Base-by-base conservation (phyloP, 1,140 invertebrate species). In the Cecropterus lyciades region DNA sequence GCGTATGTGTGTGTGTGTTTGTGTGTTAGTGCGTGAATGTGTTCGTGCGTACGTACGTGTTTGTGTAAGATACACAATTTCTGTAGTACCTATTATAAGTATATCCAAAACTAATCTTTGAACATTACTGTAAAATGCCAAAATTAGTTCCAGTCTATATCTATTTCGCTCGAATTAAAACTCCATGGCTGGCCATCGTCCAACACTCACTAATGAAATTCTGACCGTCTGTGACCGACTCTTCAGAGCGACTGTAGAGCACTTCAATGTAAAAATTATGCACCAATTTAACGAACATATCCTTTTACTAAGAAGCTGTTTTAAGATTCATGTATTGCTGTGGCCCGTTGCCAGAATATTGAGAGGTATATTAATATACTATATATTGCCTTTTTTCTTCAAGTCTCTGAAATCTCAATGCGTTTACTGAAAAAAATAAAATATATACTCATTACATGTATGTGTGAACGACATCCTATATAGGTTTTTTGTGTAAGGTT, bases 201-300 rank as follows among this genome's bases (percentile, higher is more conserved):
- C 87, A 89, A 86, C 80, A 81, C 57, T 83, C 80, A 74, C 85
- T 89, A 87, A 87, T 87, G 84, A 82, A 87, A 80, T 81, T 80
- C 76, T 55, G 82, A 75, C 68, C 75, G 81, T 80, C 80, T 89
- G 82, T 86, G 77, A 85, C 86, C 82, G 71, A 77, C 82, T 70
- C 83, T 85, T 80, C 77, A 83, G 70, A 71, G 73, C 68, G 62
- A 68, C 62, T 82, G 45, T 70, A 79, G 81, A 60, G 73, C 74
- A 72, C 78, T 87, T 73, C 69, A 73, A 81, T 82, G 73, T 78
- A 82, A 86, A 87, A 85, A 85, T 83, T 83, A 85, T 83, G 78
- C 77, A 75, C 71, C 73, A 75, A 77, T 79, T 77, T 72, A 33
- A 37, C 24, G 68, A 64, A 75, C 79, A 81, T 73, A 83, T 81